phyloP scores from a whole-genome alignment of 2,113 vertebrate genomes.

The Gasterosteus aculeatus region DNA sequence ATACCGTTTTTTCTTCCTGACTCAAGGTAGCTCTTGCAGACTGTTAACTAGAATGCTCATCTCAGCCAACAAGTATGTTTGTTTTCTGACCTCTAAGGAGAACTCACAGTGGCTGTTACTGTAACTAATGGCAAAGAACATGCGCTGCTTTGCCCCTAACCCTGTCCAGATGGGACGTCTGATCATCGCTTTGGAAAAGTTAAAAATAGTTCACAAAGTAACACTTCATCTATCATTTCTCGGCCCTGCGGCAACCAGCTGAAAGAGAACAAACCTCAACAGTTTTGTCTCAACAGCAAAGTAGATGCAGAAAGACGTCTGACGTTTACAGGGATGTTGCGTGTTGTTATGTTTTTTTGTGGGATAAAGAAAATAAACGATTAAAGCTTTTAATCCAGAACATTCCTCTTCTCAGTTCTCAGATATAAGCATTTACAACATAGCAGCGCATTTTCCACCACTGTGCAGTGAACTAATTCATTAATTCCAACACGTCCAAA shows the following conservation, averaged over 20 bases:
- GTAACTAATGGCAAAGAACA: conserved; percentile 60
- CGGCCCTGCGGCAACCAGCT: conserved; percentile 64
- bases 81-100: conserved; percentile 56
- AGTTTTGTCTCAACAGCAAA: conserved; percentile 60
- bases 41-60: conserved; percentile 36
- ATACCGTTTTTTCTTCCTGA: background rate
- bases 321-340: conserved; percentile 66
- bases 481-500: conserved; percentile 36
- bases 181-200: conserved; percentile 70
- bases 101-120: conserved; percentile 55
- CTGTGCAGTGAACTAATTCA: conserved; percentile 22
- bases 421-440: conserved; percentile 31
- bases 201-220: conserved; percentile 76
- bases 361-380: conserved; percentile 31
- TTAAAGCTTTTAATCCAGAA: conserved; percentile 46
- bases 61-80: conserved; percentile 53
- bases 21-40: conserved; percentile 49
- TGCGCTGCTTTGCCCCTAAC: conserved; percentile 60
- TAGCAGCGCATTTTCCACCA: conserved; percentile 10
- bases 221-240: conserved; percentile 72
- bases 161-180: conserved; percentile 73
- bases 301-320: conserved; percentile 62
- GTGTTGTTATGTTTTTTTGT: conserved; percentile 42
- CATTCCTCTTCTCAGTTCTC: conserved; percentile 62
- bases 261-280: conserved; percentile 69